Evolutionary conservation across 1,140 invertebrate species (phyloP), one percentile per base, ranked within the genome.

Genomic region (Pseudomyrmex dendroicus): DNA sequence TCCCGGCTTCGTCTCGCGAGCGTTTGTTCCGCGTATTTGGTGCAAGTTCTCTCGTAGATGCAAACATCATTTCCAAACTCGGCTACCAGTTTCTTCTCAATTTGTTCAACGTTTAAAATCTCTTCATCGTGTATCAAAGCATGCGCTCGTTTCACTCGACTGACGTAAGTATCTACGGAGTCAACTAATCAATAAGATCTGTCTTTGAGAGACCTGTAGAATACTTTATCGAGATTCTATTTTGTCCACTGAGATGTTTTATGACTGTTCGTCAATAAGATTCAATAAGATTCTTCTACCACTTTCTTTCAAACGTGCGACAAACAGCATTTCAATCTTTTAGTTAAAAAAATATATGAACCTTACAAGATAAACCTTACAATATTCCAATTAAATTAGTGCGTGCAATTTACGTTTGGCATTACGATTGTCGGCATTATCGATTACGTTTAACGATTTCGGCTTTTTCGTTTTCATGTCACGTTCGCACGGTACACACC

Each of bases 21-120:
- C 8, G 95, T 92, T 83, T 91, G 93, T 48, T 94, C 94, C 0
- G 96, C 96, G 87, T 97, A 96, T 73, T 96, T 95, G 13, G 95
- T 92, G 89, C 97, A 97, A 13, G 96, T 95, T 74, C 95, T 95
- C 68, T 96, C 96, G 89, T 96, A 97, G 82, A 97, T 94, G 90
- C 97, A 97, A 56, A 96, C 96, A 54, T 95, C 94, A 56, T 95
- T 94, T 15, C 97, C 97, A 86, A 97, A 95, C 92, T 97, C 96
- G 0, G 94, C 93, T 4, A 97, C 94, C 64, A 97, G 94, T 88
- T 95, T 95, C 91, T 97, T 97, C 92, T 97, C 96, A 15, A 96
- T 95, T 89, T 96, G 95, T 1, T 88, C 92, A n/a, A 95, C 94
- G 86, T 97, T 95, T 63, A 96, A 95, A 20, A 95, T 93, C 68